Base-by-base conservation (phyloP, 2,888 invertebrate species). In the Ametastegia equiseti region DNA sequence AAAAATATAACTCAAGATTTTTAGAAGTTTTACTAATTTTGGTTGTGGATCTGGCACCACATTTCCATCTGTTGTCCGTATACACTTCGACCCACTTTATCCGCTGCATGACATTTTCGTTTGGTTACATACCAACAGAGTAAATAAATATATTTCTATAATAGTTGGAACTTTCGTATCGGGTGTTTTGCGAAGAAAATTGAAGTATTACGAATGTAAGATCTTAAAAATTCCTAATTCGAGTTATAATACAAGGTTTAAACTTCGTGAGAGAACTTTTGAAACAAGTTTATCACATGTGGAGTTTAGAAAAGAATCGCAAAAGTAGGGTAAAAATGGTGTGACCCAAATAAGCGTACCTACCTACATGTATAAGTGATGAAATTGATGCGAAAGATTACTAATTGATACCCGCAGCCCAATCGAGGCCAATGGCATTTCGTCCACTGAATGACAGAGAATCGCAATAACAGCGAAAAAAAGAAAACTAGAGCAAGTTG, bases 111-210 rank as follows among this genome's bases (percentile, higher is more conserved):
- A 11, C 23, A 23, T 6, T 54, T 54, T 50, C 19, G 19, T n/a
- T 50, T 50, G 19, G n/a, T n/a, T n/a, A n/a, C n/a, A n/a, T n/a
- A n/a, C n/a, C n/a, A n/a, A n/a, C n/a, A n/a, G n/a, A n/a, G n/a
- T n/a, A 50, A 50, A 50, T 50, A 50, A 50, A 50, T 50, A 50
- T 19, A 50, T 50, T 50, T 50, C 50, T 50, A 50, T 50, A n/a
- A 11, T 50, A 50, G 19, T 50, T 9, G 11, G 19, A 54, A 23
- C 9, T 54, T 23, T 54, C 23, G 2, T 11, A 7, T 19, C 54
- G 4, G 9, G 54, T 23, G 19, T 54, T 54, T 23, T 54, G 23
- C 23, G 3, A 23, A 11, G 11, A 23, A 54, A 19, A 9, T 5
- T n/a, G 19, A 50, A 50, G n/a, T n/a, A n/a, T n/a, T 50, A 7